Evolutionary conservation across 1,140 invertebrate genomes (phyloP), one percentile per base, ranked within the genome.

Genomic region (Cyclargus thomasi): DNA sequence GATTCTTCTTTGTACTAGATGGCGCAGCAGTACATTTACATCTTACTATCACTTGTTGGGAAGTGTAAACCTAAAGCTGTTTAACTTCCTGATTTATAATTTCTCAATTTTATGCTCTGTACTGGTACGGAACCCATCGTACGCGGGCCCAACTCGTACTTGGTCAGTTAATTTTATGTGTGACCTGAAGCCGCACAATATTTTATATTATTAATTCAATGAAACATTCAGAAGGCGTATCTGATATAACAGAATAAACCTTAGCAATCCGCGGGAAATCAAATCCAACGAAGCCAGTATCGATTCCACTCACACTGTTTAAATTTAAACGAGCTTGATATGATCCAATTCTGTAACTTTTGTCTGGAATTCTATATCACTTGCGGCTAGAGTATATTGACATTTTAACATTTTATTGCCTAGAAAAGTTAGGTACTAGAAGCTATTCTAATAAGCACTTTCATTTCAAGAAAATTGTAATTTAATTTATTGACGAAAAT

Each of bases 251-350:
- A 59, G 55, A 20, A 59, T 59, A 59, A 59, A 59, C 55, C 55
- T 59, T 59, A 59, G 55, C 55, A 22, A 59, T 59, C 55, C 55
- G 55, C 20, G 55, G 55, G 20, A 59, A 59, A 59, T 59, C 55
- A 59, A 21, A 59, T 59, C 55, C 55, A 59, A 59, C 55, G 55
- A 59, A 22, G 55, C 55, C 55, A 59, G 18, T 59, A 59, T 59
- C 55, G 55, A 59, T 59, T 59, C 55, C 10, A 59, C 55, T 59
- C 55, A 20, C 55, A 59, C 55, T 59, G 55, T 59, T 59, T 59
- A 59, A 59, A 59, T 59, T 59, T 59, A 59, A 59, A 59, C 55
- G 55, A 59, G 55, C 55, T 21, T 20, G 55, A 59, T 59, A 59
- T 59, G 55, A 59, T 59, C 17, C 55, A 59, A 59, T 59, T 59